Conservation (phyloP, 1,140 invertebrate genomes). For the Ruditapes philippinarum region DNA sequence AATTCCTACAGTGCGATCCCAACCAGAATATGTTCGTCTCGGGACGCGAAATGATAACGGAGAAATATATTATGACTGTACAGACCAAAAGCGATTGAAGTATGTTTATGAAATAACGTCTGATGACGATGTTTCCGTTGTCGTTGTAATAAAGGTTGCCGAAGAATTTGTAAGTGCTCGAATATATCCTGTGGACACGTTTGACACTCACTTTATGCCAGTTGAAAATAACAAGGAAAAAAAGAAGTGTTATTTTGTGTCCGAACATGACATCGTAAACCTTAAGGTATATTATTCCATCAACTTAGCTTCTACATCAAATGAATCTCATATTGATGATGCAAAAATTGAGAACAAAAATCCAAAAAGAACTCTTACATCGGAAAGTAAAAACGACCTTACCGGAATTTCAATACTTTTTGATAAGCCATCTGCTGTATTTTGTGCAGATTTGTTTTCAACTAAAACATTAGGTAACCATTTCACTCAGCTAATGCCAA, state of each 20-base stretch:
- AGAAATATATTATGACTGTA: neutral
- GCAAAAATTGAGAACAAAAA: neutral
- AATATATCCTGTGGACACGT: constrained; percentile 26
- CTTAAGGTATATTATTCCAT: neutral
- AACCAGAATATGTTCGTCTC: neutral
- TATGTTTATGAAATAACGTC: neutral
- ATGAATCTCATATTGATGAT: neutral
- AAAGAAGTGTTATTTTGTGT: neutral
- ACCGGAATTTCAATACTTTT: neutral
- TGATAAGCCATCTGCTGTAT: constrained; percentile 23
- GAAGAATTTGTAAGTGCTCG: neutral
- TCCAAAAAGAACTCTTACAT: neutral
- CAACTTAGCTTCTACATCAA: neutral
- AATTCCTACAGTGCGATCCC: neutral
- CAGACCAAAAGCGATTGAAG: neutral
- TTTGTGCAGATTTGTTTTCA: neutral
- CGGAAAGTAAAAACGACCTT: neutral
- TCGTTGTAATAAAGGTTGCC: neutral
- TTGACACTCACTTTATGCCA: neutral
- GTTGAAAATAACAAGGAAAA: neutral
- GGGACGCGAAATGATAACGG: neutral
- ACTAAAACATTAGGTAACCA: neutral
- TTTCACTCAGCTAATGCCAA: neutral
- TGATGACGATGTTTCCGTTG: constrained; percentile 37
- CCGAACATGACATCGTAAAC: neutral